These are phyloP conservation scores for Chlorodrepanis virens DNA, from an alignment of 2,113 vertebrate genomes.

Conservation along the genomic window DNA sequence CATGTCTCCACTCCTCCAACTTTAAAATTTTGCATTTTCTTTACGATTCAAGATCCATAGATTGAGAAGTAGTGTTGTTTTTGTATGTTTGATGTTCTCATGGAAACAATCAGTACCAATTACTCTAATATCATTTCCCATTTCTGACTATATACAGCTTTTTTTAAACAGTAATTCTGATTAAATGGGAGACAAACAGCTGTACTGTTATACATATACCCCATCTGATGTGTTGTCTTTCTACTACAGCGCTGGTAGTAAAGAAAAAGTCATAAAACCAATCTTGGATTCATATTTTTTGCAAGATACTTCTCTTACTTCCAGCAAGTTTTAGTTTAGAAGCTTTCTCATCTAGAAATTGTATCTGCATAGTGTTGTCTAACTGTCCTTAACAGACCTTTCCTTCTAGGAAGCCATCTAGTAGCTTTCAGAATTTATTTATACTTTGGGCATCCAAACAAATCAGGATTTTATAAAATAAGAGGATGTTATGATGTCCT, in stretches of 20 bases:
- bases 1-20: not conserved
- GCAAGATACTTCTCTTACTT: not conserved
- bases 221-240: not conserved
- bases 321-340: not conserved
- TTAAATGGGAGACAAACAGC: not conserved
- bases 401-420: not conserved
- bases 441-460: not conserved
- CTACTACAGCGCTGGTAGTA: not conserved
- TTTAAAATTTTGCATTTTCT: not conserved
- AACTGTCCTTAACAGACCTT: not conserved
- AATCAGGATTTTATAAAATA: not conserved
- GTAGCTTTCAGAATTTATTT: not conserved
- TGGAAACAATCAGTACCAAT: not conserved
- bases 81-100: not conserved
- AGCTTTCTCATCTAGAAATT: not conserved
- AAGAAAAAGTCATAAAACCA: not conserved
- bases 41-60: not conserved
- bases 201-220: not conserved
- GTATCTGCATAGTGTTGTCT: not conserved
- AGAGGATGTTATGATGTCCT: not conserved
- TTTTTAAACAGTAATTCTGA: not conserved
- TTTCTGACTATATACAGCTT: not conserved
- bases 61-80: not conserved
- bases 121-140: not conserved
- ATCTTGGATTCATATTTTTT: not conserved